Evolutionary conservation across 2,797 vertebrate species (phyloP), one percentile per base, ranked within the genome.

Genomic region (Pantherophis alleghaniensis): DNA sequence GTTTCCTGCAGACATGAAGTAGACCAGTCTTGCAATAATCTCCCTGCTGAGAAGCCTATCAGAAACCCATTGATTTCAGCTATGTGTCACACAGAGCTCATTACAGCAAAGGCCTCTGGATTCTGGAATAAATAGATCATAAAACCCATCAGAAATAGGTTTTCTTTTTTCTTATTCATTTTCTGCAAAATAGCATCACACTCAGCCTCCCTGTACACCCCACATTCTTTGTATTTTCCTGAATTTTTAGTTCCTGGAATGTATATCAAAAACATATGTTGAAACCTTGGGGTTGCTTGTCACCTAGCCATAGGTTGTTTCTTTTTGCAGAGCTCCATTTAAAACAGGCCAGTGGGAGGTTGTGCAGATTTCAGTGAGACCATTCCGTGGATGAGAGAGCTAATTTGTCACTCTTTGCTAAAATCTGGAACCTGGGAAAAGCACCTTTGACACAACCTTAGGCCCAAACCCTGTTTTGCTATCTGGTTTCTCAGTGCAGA

Each of bases 201-300:
- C 79, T 69, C 26, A 89, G 13, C 63, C 69, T 94, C 37, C 28
- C 9, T 88, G 32, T 51, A 26, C 11, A 83, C 3, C n/a, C 28
- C 16, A 13, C 4, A 1, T 88, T 28, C 51, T 66, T 69, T 88
- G 60, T 42, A 11, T 88, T 91, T 66, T 14, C 22, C 26, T 55
- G 51, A 92, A 95, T 91, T 57, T n/a, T 94, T 92, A 94, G 10
- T 94, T 95, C 51, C 5, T 90, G 92, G 83, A 79, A 87, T 69
- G 69, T 87, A 93, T 88, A 95, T 94, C 53, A 94, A 94, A 94
- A 90, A n/a, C 13, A 63, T 53, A 20, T 37, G 47, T 16, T 7
- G 37, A 69, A 37, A 18, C 32, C 42, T 83, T 83, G 74, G 37
- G 20, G 37, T 42, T 79, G 3, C 20, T 83, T 83, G 74, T 83